Conservation (phyloP, 1,140 invertebrate species). For the Drosophila teissieri region DNA sequence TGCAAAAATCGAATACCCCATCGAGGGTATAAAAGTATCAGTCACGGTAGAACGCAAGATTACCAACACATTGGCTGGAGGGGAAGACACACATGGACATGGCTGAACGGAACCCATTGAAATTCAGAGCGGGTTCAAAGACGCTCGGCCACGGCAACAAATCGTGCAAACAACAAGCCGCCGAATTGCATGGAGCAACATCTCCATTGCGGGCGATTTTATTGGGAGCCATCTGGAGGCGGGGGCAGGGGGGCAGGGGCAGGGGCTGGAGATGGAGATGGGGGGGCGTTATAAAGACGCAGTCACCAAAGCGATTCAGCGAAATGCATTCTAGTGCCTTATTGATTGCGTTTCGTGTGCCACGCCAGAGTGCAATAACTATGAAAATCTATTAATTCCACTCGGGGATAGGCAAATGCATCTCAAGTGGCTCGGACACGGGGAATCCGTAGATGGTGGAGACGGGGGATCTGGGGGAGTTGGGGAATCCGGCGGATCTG, state of each 20-base stretch:
- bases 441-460: too few relatives aligned
- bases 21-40: conserved; percentile 64
- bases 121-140: conserved; percentile 73
- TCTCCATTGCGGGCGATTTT: conserved; percentile 27
- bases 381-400: conserved; percentile 49
- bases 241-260: background rate
- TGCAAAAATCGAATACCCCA: conserved; percentile 10
- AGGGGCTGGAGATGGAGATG: background rate
- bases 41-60: conserved; percentile 69
- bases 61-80: conserved; percentile 49
- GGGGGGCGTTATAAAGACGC: conserved; percentile 39
- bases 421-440: conserved; percentile 37
- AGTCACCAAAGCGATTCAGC: conserved; percentile 66
- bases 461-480: too few relatives aligned
- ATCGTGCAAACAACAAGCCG: conserved; percentile 72
- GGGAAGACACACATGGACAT: conserved; percentile 31
- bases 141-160: conserved; percentile 71
- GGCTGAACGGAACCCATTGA: conserved; percentile 59
- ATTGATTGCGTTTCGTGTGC: conserved; percentile 64
- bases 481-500: background rate
- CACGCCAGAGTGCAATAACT: conserved; percentile 12
- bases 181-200: conserved; percentile 51
- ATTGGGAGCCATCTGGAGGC: background rate
- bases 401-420: conserved; percentile 53
- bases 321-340: conserved; percentile 77